Evolutionary conservation across 2,888 invertebrate genomes (phyloP).

Genomic region (Orthonevra nobilis): DNA sequence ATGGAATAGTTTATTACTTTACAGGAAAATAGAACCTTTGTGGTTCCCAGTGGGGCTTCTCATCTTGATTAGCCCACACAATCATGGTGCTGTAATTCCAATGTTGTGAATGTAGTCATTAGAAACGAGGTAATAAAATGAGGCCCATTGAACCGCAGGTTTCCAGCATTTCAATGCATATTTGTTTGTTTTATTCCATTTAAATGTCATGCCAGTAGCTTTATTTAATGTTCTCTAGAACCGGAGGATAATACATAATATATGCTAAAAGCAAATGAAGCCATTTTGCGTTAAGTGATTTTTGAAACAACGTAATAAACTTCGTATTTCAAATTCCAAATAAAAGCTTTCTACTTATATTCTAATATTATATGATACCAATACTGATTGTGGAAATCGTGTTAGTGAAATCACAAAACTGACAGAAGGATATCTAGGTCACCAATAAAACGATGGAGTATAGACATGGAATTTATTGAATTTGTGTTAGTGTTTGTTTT

Average conservation of each 20-base stretch:
- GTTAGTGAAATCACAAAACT: slow-evolving; percentile 19
- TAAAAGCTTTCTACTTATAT: too few species aligned
- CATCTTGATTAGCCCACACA: slow-evolving; percentile 42
- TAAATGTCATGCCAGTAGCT: slow-evolving; percentile 47
- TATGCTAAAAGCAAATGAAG: too few species aligned
- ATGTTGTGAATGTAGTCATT: slow-evolving; percentile 25
- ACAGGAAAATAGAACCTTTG: slow-evolving; percentile 33
- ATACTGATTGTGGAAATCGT: too few species aligned
- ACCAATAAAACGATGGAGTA: slow-evolving; percentile 7
- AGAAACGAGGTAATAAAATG: slow-evolving; percentile 8
- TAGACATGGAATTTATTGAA: too few species aligned
- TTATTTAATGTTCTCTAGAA: slow-evolving; percentile 51
- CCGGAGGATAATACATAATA: too few species aligned
- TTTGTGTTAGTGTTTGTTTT: too few species aligned
- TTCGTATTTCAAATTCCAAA: too few species aligned
- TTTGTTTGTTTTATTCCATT: too few species aligned
- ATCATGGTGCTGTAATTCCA: slow-evolving; percentile 33
- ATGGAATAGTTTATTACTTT: slow-evolving; percentile 17
- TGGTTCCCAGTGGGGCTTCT: slow-evolving; percentile 43
- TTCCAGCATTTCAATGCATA: slow-evolving; percentile 29
- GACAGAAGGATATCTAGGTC: slow-evolving; percentile 49
- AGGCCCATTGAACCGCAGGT: slow-evolving; percentile 19
- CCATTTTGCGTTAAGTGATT: too few species aligned
- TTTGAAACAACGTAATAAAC: too few species aligned
- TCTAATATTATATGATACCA: too few species aligned